A percentile compares a stretch with the other conserved stretches of the same genome.
Evolutionary conservation across 2,888 invertebrate species (phyloP).

Genomic region (Oligia fasciuncula): DNA sequence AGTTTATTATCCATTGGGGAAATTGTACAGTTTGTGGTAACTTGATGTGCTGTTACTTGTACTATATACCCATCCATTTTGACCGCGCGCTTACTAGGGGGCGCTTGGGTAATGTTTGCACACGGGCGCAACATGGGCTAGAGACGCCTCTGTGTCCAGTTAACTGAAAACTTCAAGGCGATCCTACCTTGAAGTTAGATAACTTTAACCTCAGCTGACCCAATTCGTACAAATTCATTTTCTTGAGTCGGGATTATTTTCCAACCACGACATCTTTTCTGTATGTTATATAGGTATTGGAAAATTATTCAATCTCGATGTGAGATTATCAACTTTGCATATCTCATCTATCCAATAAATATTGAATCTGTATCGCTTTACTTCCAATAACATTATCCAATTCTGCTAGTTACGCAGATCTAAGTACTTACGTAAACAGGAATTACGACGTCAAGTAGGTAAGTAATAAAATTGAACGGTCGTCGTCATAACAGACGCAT

Average conservation of each 20-base stretch:
- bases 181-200: background rate
- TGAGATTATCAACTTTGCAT: slow-evolving; percentile 11
- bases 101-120: too few species aligned
- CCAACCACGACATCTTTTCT: background rate
- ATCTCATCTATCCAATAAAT: slow-evolving; percentile 4
- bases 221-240: slow-evolving; percentile 31
- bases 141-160: too few species aligned
- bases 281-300: background rate
- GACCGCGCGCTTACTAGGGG: too few species aligned
- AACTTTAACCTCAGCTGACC: slow-evolving; percentile 17
- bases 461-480: slow-evolving; percentile 26
- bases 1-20: too few species aligned
- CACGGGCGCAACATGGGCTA: too few species aligned
- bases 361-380: slow-evolving; percentile 10
- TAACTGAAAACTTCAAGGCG: background rate
- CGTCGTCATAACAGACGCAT: slow-evolving; percentile 1
- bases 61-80: too few species aligned
- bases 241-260: background rate
- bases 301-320: background rate
- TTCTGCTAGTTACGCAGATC: slow-evolving; percentile 1
- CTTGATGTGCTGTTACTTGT: too few species aligned
- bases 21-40: too few species aligned
- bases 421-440: slow-evolving; percentile 4
- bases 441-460: slow-evolving; percentile 2
- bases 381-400: slow-evolving; percentile 16